Conservation (phyloP, 53 echinoderm and acorn worm genomes). For the Patiria pectinifera region DNA sequence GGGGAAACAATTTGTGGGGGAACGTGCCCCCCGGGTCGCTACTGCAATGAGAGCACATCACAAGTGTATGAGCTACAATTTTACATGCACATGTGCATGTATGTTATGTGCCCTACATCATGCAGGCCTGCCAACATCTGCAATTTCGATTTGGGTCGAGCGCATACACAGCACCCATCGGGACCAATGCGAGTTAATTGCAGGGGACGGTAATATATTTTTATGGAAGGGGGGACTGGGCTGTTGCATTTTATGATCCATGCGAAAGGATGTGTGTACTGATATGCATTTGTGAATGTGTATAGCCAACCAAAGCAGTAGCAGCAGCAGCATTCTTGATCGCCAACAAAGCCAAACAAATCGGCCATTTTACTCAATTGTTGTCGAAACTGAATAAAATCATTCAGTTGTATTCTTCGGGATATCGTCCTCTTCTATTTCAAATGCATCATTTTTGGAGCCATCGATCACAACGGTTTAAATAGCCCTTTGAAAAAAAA, state of each 20-base stretch:
- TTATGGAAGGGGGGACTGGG: not conserved
- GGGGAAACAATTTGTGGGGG: too few relatives aligned
- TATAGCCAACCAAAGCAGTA: not conserved
- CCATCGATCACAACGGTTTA: too few relatives aligned
- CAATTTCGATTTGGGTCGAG: conserved; percentile 31
- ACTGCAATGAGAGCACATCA: too few relatives aligned
- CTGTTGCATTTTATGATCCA: conserved; percentile 30
- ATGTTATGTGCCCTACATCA: not conserved
- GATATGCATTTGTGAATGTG: not conserved
- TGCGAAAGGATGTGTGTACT: not conserved
- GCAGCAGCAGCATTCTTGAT: too few relatives aligned
- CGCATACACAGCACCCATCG: conserved; percentile 24
- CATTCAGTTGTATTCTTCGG: not conserved
- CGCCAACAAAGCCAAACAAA: too few relatives aligned
- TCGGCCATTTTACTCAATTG: too few relatives aligned
- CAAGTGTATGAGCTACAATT: not conserved
- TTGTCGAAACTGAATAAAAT: too few relatives aligned
- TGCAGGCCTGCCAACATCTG: conserved; percentile 19
- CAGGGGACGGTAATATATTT: conserved; percentile 49
- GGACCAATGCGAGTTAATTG: conserved; percentile 36
- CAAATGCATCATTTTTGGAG: too few relatives aligned
- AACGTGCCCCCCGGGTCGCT: too few relatives aligned
- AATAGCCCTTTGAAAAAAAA: too few relatives aligned
- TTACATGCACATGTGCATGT: not conserved
- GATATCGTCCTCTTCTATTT: too few relatives aligned